Evolutionary conservation across 2,113 vertebrate genomes (phyloP), one percentile per base, ranked within the genome.

Genomic region (Chitala chitala): DNA sequence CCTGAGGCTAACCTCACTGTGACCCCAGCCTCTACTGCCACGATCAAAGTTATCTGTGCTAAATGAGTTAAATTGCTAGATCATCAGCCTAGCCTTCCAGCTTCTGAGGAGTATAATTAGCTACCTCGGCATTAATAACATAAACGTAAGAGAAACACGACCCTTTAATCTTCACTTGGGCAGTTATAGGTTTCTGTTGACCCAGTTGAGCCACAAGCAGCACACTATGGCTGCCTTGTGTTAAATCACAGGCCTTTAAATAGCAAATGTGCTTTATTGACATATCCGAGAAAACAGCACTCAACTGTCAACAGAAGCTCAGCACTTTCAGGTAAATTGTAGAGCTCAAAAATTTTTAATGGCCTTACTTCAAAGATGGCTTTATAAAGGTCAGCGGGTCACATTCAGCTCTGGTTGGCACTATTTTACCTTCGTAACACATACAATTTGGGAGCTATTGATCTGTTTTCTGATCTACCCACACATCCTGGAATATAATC

Each of bases 51-150:
- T 87, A 85, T 87, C 85, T 86, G 54, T 71, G 71, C 77, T 72
- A 84, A 88, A 86, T 80, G 78, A 84, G 82, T 78, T 83, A 84
- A 88, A 89, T 81, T 82, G 79, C 84, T 80, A 77, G 75, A 86
- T 79, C 84, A 83, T 86, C 85, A 83, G 75, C 81, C 77, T 66
- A 80, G 73, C 78, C 77, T 81, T 82, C 63, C 83, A 84, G 86
- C 79, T 80, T 88, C 86, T 85, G 71, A 78, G 76, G 80, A 68
- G 77, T 84, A 82, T 84, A 88, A 88, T 89, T 86, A 86, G 83
- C 84, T 65, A 84, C 87, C 84, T 78, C n/a, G 69, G 79, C 78
- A 86, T 89, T 91, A 89, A 88, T 89, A 87, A 84, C 77, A 78
- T 78, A 77, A 78, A 82, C 78, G 82, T 82, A 84, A 75, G 75